Evolutionary conservation across 2,888 invertebrate genomes (phyloP).

Genomic region (Archips crataeganus): DNA sequence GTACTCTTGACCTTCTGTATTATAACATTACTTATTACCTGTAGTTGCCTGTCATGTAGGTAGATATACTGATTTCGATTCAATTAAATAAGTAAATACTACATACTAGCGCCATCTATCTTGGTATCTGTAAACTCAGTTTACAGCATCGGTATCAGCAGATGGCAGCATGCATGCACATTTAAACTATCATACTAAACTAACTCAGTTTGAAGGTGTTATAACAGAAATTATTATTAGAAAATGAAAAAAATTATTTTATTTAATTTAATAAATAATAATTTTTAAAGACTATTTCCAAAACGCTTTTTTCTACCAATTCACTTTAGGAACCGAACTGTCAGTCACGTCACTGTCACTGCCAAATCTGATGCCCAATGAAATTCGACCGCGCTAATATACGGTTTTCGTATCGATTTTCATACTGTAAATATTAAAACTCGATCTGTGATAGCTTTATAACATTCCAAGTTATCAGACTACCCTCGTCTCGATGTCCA

Average conservation of each 20-base stretch:
- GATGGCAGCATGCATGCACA: too few relatives aligned
- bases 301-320: neutral
- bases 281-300: too few relatives aligned
- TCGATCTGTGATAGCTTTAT: constrained; percentile 30
- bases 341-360: constrained; percentile 10
- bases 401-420: constrained; percentile 43
- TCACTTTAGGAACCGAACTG: neutral
- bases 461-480: constrained; percentile 27
- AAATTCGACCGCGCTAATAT: constrained; percentile 40
- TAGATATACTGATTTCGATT: neutral
- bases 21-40: too few relatives aligned
- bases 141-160: too few relatives aligned
- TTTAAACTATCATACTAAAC: neutral
- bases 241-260: neutral
- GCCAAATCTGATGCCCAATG: constrained; percentile 36
- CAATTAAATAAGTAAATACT: neutral
- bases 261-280: too few relatives aligned
- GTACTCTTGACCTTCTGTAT: neutral
- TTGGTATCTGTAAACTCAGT: neutral
- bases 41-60: neutral
- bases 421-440: constrained; percentile 40
- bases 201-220: neutral
- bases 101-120: neutral
- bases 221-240: neutral
- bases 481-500: constrained; percentile 63